phyloP scores from a whole-genome alignment of 2,113 vertebrate genomes.

The Cottus gobio region DNA sequence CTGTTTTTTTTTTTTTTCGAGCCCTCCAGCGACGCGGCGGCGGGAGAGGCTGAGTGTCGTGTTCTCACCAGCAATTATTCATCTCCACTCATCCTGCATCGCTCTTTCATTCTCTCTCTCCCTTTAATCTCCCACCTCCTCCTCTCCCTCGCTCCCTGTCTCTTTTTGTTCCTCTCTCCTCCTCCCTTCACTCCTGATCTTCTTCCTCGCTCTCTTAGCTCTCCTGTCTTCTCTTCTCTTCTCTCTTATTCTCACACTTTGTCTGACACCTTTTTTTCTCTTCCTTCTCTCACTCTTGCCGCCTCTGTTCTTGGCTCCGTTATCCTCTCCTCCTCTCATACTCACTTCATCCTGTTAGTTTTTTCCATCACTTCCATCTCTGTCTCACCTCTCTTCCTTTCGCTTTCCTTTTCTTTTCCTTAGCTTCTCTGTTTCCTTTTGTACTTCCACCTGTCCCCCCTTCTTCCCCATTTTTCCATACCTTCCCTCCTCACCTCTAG shows the following conservation, averaged over 20 bases:
- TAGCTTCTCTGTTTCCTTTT: background rate
- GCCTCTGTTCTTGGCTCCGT: background rate
- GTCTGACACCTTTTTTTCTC: background rate
- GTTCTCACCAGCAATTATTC: constrained; percentile 63
- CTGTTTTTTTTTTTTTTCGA: constrained; percentile 33
- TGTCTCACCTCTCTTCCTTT: background rate
- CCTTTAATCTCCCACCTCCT: constrained; percentile 46
- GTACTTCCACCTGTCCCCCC: background rate
- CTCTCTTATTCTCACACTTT: background rate
- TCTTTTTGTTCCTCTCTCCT: constrained; percentile 34
- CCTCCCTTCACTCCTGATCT: background rate
- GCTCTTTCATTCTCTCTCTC: constrained; percentile 44
- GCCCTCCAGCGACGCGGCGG: constrained; percentile 45
- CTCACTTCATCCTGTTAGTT: background rate
- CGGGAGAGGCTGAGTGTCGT: constrained; percentile 49
- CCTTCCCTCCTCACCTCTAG: background rate
- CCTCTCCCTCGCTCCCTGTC: constrained; percentile 11
- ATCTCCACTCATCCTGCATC: constrained; percentile 54
- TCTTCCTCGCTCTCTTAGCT: background rate
- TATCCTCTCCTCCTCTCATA: background rate
- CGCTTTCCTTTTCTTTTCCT: background rate
- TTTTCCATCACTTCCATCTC: background rate
- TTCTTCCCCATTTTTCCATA: background rate
- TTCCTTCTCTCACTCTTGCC: background rate
- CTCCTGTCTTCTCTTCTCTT: background rate